Evolutionary conservation across 1,140 invertebrate species (phyloP), one percentile per base, ranked within the genome.

Genomic region (Zophobas atratus): DNA sequence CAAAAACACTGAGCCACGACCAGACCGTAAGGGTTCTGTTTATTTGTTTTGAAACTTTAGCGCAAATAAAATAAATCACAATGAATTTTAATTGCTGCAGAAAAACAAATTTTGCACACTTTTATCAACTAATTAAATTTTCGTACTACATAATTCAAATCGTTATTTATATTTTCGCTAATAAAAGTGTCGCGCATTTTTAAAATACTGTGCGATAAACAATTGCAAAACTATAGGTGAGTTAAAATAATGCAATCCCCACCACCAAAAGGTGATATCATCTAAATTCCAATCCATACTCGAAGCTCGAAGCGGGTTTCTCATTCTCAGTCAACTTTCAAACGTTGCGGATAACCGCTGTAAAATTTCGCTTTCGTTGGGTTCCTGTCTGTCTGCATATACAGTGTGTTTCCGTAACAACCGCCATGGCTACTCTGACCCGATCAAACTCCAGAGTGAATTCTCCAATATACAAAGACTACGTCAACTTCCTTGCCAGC

Each of bases 401-500:
- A 56, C 49, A 49, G 36, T 6, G 71, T 73, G 71, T 73, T 36
- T 20, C 55, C 48, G 20, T 32, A 49, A 53, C 3, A 51, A 20
- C n/a, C 49, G 6, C 36, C 4, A 43, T 53, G 38, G 35, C 39
- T 0, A 39, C 48, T 6, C 5, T 43, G 20, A 73, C 71, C 1
- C 33, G 49, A 1, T 55, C 71, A 2, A 53, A 35, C 3, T 56
- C 71, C 2, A 36, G 49, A 6, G 8, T 51, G 1, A 53, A 33
- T 33, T 20, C 48, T 8, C 33, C 67, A 4, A 33, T 32, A 3
- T 84, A 84, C 48, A 84, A 81, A 53, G 83, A 84, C 34, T 84
- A 84, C 74, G 79, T 81, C 32, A 80, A 79, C 36, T 84, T 84
- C 73, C 67, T 84, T 57, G 80, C 77, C 6, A 81, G 71, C 51